These are phyloP conservation scores for Sarcoramphus papa DNA, from an alignment of 2,797 vertebrate species.

Conservation along the genomic window DNA sequence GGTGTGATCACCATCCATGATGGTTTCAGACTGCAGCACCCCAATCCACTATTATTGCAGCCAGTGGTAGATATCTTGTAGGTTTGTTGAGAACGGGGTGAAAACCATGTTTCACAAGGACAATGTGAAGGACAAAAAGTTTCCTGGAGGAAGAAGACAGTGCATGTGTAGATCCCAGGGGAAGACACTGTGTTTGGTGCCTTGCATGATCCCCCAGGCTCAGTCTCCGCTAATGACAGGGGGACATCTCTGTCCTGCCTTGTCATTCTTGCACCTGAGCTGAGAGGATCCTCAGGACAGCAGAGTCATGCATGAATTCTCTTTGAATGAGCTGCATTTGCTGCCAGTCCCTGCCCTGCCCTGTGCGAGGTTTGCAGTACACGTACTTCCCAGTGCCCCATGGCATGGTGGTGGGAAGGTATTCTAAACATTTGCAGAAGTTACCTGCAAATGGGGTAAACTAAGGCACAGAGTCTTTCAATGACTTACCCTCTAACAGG, in stretches of 20 bases:
- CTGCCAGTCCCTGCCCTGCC: not conserved
- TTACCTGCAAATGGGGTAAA: not conserved
- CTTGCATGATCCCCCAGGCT: not conserved
- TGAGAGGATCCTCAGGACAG: not conserved
- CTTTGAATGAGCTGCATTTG: not conserved
- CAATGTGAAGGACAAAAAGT: not conserved
- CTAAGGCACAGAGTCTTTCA: not conserved
- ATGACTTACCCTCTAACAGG: not conserved
- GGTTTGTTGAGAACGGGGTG: not conserved
- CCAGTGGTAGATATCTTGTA: fast-evolving
- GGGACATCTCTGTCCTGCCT: not conserved
- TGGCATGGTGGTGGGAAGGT: not conserved
- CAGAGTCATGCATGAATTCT: not conserved
- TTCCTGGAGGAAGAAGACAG: not conserved
- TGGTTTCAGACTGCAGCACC: not conserved
- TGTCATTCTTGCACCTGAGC: not conserved
- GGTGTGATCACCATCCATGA: not conserved
- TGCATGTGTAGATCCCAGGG: not conserved
- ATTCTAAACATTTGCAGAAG: not conserved
- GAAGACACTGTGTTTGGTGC: not conserved
- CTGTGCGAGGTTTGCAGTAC: not conserved
- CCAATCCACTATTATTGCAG: not conserved
- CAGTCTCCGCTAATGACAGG: not conserved
- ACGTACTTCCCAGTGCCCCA: not conserved
- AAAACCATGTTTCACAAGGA: not conserved